Conservation (phyloP, 2,113 vertebrate genomes). For the Oryzias javanicus region DNA sequence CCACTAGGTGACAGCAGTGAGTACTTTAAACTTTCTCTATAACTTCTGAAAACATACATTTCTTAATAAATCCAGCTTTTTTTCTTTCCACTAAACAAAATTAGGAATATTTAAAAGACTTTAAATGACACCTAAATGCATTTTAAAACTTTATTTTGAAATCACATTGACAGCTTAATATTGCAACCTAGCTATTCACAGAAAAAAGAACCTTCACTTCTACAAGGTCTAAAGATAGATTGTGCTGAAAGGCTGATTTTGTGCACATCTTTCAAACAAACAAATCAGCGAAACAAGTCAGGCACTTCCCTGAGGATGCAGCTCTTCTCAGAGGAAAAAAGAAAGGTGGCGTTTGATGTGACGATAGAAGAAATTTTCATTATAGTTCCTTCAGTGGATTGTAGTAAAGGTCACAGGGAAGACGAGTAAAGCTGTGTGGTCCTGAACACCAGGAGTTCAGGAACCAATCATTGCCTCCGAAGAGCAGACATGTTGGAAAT, state of each 20-base stretch:
- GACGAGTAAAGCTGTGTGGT: background rate
- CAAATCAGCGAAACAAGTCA: background rate
- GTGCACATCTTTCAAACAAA: slow-evolving; percentile 12
- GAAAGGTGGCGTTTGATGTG: background rate
- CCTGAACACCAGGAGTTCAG: too few species aligned
- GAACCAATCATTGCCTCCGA: background rate
- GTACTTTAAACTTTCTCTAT: background rate
- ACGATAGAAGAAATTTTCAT: background rate
- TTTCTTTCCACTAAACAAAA: background rate
- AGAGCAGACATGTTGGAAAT: background rate
- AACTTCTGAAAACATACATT: too few species aligned
- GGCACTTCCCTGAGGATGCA: slow-evolving; percentile 29
- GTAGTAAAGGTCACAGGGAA: too few species aligned
- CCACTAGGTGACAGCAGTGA: slow-evolving; percentile 11
- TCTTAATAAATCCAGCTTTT: too few species aligned
- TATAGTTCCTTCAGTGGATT: too few species aligned
- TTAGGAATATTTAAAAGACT: background rate
- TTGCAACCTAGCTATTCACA: background rate
- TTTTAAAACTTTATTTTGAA: slow-evolving; percentile 10
- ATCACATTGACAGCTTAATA: background rate
- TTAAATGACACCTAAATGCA: background rate
- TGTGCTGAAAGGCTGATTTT: background rate
- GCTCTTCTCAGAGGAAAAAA: background rate
- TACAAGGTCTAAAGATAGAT: background rate
- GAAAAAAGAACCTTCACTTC: background rate